Evolutionary conservation across 2,888 invertebrate genomes (phyloP).

Genomic region (Heliconius hortense): DNA sequence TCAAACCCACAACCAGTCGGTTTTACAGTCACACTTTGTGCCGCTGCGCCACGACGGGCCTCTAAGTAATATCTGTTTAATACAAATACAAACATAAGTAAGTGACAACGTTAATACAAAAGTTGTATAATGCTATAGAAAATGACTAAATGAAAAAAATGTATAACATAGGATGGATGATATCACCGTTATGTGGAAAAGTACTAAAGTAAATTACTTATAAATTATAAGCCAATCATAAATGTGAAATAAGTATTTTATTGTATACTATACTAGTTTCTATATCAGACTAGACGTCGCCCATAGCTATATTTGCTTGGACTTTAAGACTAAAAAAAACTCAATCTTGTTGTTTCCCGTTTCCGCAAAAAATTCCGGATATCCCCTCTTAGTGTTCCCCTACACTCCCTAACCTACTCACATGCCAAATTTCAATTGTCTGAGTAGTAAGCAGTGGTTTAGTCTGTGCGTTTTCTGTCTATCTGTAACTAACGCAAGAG

Average conservation of each 20-base stretch:
- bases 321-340: too few relatives aligned
- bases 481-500: too few relatives aligned
- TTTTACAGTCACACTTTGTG: too few relatives aligned
- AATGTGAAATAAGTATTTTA: neutral
- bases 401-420: too few relatives aligned
- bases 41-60: too few relatives aligned
- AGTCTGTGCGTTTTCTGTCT: too few relatives aligned
- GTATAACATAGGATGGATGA: constrained; percentile 9
- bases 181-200: constrained; percentile 15
- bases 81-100: neutral
- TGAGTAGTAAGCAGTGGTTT: too few relatives aligned
- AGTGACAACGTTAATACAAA: constrained; percentile 8
- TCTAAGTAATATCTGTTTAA: neutral
- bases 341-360: too few relatives aligned
- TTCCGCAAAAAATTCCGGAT: too few relatives aligned
- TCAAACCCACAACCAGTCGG: too few relatives aligned
- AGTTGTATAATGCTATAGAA: constrained; percentile 9
- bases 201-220: constrained; percentile 20
- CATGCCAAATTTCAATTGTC: too few relatives aligned
- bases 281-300: neutral
- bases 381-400: too few relatives aligned
- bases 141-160: constrained; percentile 17
- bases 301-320: neutral
- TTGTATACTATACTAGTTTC: neutral
- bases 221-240: constrained; percentile 17